Conservation (phyloP, 2,113 vertebrate species). For the Toxotes jaculatrix region DNA sequence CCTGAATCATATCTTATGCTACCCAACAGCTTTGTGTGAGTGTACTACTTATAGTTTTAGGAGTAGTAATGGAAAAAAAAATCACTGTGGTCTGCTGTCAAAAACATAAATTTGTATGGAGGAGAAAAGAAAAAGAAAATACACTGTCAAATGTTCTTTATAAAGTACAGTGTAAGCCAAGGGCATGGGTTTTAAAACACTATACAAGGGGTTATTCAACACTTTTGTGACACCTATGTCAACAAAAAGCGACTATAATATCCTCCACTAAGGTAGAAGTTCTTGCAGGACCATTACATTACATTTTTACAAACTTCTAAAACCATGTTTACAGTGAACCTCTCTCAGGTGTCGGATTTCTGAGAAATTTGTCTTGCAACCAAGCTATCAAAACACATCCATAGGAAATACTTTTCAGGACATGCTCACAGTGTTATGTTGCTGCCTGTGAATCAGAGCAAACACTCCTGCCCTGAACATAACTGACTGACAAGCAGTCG, state of each 20-base stretch:
- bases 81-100: too few species aligned
- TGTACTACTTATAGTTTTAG: neutral
- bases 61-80: too few species aligned
- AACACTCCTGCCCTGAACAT: constrained; percentile 23
- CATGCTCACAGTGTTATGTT: neutral
- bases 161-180: neutral
- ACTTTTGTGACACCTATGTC: constrained; percentile 4
- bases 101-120: too few species aligned
- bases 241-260: neutral
- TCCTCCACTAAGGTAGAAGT: neutral
- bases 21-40: neutral
- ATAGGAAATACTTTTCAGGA: neutral
- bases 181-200: neutral
- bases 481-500: constrained; percentile 28
- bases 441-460: constrained; percentile 28
- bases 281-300: neutral
- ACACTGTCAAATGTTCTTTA: too few species aligned
- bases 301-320: neutral
- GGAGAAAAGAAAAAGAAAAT: neutral
- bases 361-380: neutral
- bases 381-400: constrained; percentile 1
- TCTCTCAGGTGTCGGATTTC: neutral
- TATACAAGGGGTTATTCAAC: neutral
- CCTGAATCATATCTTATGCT: too few species aligned
- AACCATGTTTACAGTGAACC: constrained; percentile 1